phyloP scores from a whole-genome alignment of 1,140 invertebrate species.

The Galendromus occidentalis region DNA sequence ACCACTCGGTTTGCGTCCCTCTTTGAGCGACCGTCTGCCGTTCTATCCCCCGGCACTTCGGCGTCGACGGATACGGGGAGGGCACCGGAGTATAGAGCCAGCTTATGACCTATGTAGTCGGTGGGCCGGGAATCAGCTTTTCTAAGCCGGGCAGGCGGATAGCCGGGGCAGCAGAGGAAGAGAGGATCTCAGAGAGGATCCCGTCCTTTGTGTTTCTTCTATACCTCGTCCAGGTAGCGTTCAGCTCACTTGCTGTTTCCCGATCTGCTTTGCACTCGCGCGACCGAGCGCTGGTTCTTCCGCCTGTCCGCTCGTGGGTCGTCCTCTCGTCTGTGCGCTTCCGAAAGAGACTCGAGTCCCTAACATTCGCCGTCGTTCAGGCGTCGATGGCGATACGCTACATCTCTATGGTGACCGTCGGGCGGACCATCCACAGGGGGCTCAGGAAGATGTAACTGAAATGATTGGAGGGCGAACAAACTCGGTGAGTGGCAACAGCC shows the following conservation, averaged over 20 bases:
- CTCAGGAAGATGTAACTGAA: no score
- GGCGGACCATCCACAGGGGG: no score
- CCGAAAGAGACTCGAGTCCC: no score
- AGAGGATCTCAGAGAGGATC: neutral
- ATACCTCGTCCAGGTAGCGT: neutral
- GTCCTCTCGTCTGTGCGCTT: no score
- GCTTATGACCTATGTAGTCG: neutral
- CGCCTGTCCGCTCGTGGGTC: no score
- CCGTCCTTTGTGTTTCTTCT: neutral
- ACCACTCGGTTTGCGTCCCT: neutral
- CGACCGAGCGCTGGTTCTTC: no score
- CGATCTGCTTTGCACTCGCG: no score
- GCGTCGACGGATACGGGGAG: neutral
- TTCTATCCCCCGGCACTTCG: neutral
- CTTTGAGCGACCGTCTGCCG: neutral
- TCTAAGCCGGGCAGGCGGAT: neutral
- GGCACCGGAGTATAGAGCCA: neutral
- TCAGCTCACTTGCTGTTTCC: neutral
- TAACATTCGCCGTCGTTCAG: no score
- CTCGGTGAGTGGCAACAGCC: no score
- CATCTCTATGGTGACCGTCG: no score
- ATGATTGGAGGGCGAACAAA: no score
- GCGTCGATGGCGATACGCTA: no score
- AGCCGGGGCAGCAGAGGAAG: neutral
- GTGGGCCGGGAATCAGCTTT: neutral